These are phyloP conservation scores for Helarctos malayanus DNA, from an alignment of 2,797 vertebrate species.

Conservation along the genomic window DNA sequence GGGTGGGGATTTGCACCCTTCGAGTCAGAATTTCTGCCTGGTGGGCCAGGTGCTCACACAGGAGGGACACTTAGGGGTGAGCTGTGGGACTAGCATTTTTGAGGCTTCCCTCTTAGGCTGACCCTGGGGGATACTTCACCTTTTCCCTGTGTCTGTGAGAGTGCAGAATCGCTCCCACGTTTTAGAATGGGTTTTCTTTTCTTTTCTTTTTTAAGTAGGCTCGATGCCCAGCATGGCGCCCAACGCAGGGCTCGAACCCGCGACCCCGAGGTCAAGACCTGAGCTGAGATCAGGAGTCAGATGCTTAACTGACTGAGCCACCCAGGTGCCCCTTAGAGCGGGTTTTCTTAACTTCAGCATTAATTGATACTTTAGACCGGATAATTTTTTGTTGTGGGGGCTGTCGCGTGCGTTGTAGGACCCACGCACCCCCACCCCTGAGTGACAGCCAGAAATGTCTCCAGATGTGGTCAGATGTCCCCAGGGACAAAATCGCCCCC, in stretches of 20 bases:
- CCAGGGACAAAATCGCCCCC: not conserved
- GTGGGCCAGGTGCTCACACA: not conserved
- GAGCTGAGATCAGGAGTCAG: not conserved
- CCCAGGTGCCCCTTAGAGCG: not conserved
- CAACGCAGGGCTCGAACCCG: not conserved
- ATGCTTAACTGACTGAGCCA: not conserved
- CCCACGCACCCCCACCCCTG: too few relatives aligned
- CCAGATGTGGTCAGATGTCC: not conserved
- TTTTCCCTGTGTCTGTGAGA: not conserved
- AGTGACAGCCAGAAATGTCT: not conserved
- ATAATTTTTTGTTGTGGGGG: not conserved
- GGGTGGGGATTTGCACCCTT: not conserved
- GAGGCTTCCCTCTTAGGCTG: not conserved
- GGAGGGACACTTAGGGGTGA: fast-evolving
- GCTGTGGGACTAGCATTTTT: not conserved
- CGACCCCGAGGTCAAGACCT: not conserved
- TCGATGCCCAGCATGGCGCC: not conserved
- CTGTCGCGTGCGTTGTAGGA: too few relatives aligned
- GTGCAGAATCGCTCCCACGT: fast-evolving
- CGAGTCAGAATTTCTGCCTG: not conserved
- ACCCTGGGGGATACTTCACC: not conserved
- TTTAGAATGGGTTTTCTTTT: not conserved
- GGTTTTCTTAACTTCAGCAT: fast-evolving
- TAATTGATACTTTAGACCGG: not conserved
- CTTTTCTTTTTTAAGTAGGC: not conserved